These are phyloP conservation scores for Melanogrammus aeglefinus DNA, from an alignment of 2,797 vertebrate species.

Conservation along the genomic window DNA sequence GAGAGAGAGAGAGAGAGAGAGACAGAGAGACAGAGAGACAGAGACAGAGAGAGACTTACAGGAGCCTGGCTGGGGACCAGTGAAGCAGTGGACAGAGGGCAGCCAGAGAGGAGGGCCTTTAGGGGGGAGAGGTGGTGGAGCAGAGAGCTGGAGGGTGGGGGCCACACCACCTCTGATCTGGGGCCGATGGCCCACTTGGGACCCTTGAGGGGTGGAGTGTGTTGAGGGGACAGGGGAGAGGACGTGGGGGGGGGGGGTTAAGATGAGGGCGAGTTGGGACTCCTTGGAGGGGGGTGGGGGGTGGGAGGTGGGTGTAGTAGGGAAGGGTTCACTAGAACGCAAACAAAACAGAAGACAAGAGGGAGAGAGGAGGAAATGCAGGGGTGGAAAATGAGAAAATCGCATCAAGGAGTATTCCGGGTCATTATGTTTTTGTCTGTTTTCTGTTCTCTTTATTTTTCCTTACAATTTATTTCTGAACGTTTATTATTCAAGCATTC, in stretches of 20 bases:
- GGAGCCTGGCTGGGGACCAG: constrained; percentile 44
- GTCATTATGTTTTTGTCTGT: neutral
- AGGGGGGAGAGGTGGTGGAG: constrained; percentile 25
- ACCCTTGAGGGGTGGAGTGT: neutral
- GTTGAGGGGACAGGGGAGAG: neutral
- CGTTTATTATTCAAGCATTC: neutral
- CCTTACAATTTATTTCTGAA: too few species aligned
- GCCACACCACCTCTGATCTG: neutral
- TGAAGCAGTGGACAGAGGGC: constrained; percentile 48
- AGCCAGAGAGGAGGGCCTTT: constrained; percentile 49
- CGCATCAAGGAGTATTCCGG: neutral
- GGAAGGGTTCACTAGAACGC: neutral
- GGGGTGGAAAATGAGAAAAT: neutral
- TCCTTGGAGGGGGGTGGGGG: constrained; percentile 25
- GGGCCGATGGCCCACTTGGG: neutral
- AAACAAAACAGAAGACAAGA: constrained; percentile 15
- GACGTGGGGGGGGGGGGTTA: constrained; percentile 27
- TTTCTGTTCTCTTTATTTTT: neutral
- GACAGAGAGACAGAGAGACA: neutral
- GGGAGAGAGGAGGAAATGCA: neutral
- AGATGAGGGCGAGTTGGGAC: constrained; percentile 17
- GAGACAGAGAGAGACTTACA: constrained; percentile 50
- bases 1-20: neutral
- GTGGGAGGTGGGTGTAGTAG: neutral
- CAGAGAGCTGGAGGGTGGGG: neutral